Base-by-base conservation (phyloP, 2,888 invertebrate species). In the Lepidochitona cinerea region DNA sequence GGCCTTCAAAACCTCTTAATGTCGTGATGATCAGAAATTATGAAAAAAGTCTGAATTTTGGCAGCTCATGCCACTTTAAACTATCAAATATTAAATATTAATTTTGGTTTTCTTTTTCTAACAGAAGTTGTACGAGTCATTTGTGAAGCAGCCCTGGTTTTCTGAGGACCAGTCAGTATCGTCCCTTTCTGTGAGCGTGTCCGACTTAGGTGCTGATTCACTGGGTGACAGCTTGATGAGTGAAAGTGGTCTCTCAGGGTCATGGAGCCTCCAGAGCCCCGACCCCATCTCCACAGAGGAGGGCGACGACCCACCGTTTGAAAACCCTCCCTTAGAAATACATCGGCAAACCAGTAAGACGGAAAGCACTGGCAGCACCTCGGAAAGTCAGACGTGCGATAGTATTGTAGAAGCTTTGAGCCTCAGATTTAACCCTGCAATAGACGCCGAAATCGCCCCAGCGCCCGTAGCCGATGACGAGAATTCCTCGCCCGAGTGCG, bases 341-440 rank as follows among this genome's bases (percentile, higher is more conserved):
- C 85, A 86, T 4, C 81, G 87, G 0, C 87, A 87, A 73, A 86
- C 83, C 18, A 87, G 87, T 68, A 85, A 86, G 67, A 86, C 86
- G 0, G 87, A 87, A 75, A 87, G 86, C 74, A 82, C 77, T 4
- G 86, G 85, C 23, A 85, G 83, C 36, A 75, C 75, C 0, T 75
- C 79, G 4, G 86, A 84, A 33, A 52, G 71, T 0, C 68, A 73
- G 6, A 77, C 80, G 2, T 75, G 73, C 32, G 79, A 81, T 35
- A 66, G 69, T 7, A 68, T 83, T 14, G 64, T 81, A 32, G 81
- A 82, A 14, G 59, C 59, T 18, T 26, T 59, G 59, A 32, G 29
- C 3, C 29, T 23, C 2, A 23, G 26, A 14, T 23, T 32, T 2
- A 32, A 59, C 4, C 26, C 32, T 29, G 32, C 26, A 1, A 32